These are phyloP conservation scores for Neoniphon sammara DNA, from an alignment of 2,797 vertebrate genomes.

Conservation along the genomic window DNA sequence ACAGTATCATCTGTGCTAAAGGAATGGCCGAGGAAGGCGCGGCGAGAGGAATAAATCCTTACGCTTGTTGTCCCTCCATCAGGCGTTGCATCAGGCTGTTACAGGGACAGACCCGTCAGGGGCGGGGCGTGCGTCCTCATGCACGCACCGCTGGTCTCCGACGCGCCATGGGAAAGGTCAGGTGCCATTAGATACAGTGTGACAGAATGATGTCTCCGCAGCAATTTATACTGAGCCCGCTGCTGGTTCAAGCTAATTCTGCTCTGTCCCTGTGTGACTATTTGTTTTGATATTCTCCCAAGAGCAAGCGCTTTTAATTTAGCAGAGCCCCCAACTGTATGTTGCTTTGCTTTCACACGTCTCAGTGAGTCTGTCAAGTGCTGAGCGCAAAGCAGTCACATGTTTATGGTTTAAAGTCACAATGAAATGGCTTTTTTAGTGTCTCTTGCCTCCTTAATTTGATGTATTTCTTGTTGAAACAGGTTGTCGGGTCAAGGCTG, in stretches of 20 bases:
- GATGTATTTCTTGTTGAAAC: no score
- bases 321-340: constrained; percentile 10
- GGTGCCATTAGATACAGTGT: constrained; percentile 49
- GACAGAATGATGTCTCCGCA: constrained; percentile 49
- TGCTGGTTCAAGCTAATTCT: constrained; percentile 32
- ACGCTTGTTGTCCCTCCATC: constrained; percentile 19
- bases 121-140: constrained; percentile 31
- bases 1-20: constrained; percentile 9
- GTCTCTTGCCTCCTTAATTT: no score
- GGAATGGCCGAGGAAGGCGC: not conserved
- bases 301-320: constrained; percentile 9
- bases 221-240: constrained; percentile 24
- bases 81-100: constrained; percentile 22
- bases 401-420: not conserved
- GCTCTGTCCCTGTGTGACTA: not conserved
- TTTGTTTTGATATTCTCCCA: constrained; percentile 36
- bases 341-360: constrained; percentile 12
- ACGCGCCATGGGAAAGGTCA: constrained; percentile 55
- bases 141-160: constrained; percentile 35
- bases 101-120: constrained; percentile 42
- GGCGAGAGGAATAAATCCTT: not conserved
- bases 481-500: no score
- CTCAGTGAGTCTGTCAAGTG: not conserved
- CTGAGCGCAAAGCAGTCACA: constrained; percentile 4
- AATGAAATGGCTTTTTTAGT: no score